Conservation (phyloP, 2,797 vertebrate genomes). For the Lagorchestes hirsutus region DNA sequence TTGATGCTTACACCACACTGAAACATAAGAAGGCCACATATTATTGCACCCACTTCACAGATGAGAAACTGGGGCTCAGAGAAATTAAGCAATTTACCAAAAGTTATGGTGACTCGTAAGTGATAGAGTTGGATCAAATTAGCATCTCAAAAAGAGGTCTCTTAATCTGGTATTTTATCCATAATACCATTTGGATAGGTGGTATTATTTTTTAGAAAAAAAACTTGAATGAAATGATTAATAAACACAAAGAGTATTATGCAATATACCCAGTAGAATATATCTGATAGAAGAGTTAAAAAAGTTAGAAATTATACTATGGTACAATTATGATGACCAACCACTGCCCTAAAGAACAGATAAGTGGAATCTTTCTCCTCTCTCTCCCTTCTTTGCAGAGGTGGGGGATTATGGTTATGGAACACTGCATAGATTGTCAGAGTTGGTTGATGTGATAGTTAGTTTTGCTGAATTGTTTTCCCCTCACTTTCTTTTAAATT, state of each 20-base stretch:
- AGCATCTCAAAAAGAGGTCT: neutral
- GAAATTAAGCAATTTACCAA: neutral
- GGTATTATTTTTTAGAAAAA: constrained; percentile 19
- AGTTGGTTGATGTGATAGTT: neutral
- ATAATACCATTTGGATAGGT: neutral
- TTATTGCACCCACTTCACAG: neutral
- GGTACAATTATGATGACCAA: neutral
- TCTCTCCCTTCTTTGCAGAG: neutral
- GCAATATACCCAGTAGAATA: neutral
- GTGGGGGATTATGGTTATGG: neutral
- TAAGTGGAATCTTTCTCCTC: neutral
- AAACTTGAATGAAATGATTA: neutral
- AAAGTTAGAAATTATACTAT: neutral
- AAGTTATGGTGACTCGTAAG: neutral
- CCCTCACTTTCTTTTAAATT: neutral
- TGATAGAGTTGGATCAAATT: neutral
- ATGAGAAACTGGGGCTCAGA: neutral
- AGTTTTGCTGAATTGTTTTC: neutral
- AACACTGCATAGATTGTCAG: neutral
- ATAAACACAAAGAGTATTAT: constrained; percentile 15
- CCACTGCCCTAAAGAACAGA: neutral
- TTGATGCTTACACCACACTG: neutral
- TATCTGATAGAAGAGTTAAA: neutral
- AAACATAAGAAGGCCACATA: neutral
- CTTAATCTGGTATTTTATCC: neutral